These are phyloP conservation scores for Crypturellus tataupa DNA, from an alignment of 2,797 vertebrate genomes.

Conservation along the genomic window DNA sequence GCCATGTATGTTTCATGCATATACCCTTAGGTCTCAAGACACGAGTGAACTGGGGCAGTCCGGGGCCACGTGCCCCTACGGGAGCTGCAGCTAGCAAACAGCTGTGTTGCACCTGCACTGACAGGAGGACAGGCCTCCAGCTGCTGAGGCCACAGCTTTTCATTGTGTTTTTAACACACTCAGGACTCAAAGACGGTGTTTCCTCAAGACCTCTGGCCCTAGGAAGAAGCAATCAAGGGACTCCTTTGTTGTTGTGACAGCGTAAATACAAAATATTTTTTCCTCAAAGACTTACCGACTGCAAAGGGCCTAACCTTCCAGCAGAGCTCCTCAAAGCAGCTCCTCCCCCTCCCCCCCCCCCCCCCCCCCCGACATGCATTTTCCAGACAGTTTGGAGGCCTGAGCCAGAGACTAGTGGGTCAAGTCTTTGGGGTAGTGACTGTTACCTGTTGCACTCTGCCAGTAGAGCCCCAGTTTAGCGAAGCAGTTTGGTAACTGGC, in stretches of 20 bases:
- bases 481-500: neutral
- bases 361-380: accelerated
- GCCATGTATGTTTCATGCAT: neutral
- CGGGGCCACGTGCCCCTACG: accelerated
- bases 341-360: accelerated
- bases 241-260: neutral
- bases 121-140: accelerated
- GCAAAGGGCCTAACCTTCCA: neutral
- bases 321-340: accelerated
- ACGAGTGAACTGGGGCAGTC: accelerated
- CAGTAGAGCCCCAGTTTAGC: too few species aligned
- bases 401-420: too few species aligned
- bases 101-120: accelerated
- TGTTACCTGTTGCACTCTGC: neutral
- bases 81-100: neutral
- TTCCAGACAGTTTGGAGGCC: too few species aligned
- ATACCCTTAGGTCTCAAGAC: neutral
- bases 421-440: neutral
- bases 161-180: neutral
- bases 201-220: neutral
- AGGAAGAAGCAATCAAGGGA: neutral
- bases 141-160: neutral
- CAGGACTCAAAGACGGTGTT: neutral
- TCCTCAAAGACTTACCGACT: neutral
- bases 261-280: neutral